phyloP scores from a whole-genome alignment of 2,113 vertebrate genomes.

The human (Homo sapiens) region GRCh38 chr3:145704501-145705000 shows the following conservation, averaged over 20 bases:
- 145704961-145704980: background rate
- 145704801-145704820: background rate
- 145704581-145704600: background rate
- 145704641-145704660: background rate
- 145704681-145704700: background rate
- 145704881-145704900: background rate
- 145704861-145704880: background rate
- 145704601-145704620: background rate
- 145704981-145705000: background rate
- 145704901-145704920: background rate
- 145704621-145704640: background rate
- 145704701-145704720: background rate
- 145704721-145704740: background rate
- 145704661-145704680: too few species aligned
- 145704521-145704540: background rate
- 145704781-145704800: background rate
- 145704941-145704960: too few species aligned
- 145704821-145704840: background rate
- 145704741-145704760: background rate
- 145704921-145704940: background rate
- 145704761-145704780: background rate
- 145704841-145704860: too few species aligned
- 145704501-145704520: too few species aligned
- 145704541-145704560: background rate
- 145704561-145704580: background rate